Conservation (phyloP, 2,113 vertebrate species). For the Arvicanthis niloticus region DNA sequence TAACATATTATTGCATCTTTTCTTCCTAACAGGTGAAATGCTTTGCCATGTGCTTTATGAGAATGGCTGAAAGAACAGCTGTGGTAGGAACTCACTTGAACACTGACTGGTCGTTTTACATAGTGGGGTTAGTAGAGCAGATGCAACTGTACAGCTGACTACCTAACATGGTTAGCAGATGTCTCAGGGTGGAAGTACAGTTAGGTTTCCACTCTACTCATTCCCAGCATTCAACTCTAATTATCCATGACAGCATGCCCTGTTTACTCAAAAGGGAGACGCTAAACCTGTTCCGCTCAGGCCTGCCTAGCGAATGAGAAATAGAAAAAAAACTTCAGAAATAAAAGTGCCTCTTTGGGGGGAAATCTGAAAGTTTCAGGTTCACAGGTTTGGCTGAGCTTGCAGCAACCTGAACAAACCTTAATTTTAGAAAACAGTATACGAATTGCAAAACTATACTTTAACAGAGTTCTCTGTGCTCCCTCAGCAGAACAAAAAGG, state of each 20-base stretch:
- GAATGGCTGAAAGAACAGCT: conserved; percentile 76
- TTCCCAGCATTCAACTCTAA: conserved; percentile 76
- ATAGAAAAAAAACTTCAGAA: conserved; percentile 83
- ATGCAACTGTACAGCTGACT: conserved; percentile 71
- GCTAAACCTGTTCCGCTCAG: conserved; percentile 91
- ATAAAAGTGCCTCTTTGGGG: conserved; percentile 86
- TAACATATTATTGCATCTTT: conserved; percentile 80
- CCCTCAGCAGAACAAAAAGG: conserved; percentile 85
- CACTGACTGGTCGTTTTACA: conserved; percentile 77
- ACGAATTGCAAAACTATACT: conserved; percentile 88
- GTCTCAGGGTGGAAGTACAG: conserved; percentile 78
- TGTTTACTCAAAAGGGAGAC: conserved; percentile 80
- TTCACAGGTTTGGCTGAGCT: conserved; percentile 88
- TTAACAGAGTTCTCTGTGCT: conserved; percentile 88
- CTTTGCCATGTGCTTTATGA: conserved; percentile 78
- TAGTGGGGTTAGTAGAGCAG: conserved; percentile 71
- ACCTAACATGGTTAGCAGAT: conserved; percentile 76
- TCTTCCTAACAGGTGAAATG: conserved; percentile 72
- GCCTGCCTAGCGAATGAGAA: conserved; percentile 94
- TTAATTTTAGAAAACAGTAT: conserved; percentile 89
- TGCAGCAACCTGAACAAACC: conserved; percentile 88
- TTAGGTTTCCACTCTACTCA: conserved; percentile 75
- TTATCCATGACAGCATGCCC: conserved; percentile 73
- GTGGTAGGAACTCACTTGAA: conserved; percentile 79
- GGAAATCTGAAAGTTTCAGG: conserved; percentile 87